These are phyloP conservation scores for Unio delphinus DNA, from an alignment of 2,888 invertebrate species.

Conservation along the genomic window DNA sequence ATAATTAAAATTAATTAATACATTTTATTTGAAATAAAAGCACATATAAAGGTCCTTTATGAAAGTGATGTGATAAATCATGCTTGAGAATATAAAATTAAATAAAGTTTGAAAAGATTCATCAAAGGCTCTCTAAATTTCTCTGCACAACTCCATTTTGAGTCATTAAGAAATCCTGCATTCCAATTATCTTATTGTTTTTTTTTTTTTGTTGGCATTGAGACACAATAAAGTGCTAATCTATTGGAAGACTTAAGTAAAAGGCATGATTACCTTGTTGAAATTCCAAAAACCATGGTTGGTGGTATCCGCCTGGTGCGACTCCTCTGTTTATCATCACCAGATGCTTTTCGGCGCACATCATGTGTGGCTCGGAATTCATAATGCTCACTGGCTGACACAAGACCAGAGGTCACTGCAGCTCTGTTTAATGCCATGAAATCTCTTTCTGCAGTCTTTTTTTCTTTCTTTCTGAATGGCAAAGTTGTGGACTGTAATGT, in stretches of 20 bases:
- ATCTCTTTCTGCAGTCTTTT: slow-evolving; percentile 54
- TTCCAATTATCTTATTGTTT: too few relatives aligned
- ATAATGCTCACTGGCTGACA: slow-evolving; percentile 62
- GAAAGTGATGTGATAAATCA: too few relatives aligned
- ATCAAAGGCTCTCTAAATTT: too few relatives aligned
- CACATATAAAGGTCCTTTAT: too few relatives aligned
- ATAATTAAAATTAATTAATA: too few relatives aligned
- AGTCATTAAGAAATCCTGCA: too few relatives aligned
- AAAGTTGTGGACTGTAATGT: slow-evolving; percentile 34
- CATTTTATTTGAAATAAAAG: too few relatives aligned
- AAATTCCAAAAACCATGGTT: slow-evolving; percentile 65
- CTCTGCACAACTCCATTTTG: too few relatives aligned
- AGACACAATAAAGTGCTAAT: neutral
- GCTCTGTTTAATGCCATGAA: slow-evolving; percentile 67
- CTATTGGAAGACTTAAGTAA: neutral
- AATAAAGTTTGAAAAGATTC: too few relatives aligned
- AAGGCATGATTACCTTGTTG: slow-evolving; percentile 55
- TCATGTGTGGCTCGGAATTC: slow-evolving; percentile 68
- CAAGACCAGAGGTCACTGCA: slow-evolving; percentile 62
- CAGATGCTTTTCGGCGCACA: slow-evolving; percentile 53
- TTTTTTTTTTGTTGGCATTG: too few relatives aligned
- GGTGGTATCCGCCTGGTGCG: slow-evolving; percentile 59
- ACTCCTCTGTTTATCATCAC: slow-evolving; percentile 47
- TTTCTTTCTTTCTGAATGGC: slow-evolving; percentile 44
- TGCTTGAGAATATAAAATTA: too few relatives aligned